These are phyloP conservation scores for Adelphocoris suturalis DNA, from an alignment of 2,888 invertebrate species.

Conservation along the genomic window DNA sequence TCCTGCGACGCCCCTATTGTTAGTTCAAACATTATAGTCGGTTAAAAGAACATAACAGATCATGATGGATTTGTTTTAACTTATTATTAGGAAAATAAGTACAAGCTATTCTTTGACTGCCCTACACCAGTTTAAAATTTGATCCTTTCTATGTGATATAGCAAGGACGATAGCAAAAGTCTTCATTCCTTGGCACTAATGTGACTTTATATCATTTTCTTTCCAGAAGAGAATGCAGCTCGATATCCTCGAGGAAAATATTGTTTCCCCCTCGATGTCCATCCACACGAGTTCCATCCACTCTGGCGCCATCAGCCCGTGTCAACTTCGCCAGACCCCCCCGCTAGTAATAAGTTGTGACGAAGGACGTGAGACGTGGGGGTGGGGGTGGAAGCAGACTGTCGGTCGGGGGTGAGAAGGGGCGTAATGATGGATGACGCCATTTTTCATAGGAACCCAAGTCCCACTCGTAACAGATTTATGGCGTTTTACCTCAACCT, in stretches of 20 bases:
- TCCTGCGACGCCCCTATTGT: no score
- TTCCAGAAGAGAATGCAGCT: neutral
- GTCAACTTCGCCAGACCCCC: slow-evolving; percentile 13
- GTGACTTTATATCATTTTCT: neutral
- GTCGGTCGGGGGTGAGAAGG: neutral
- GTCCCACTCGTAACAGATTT: slow-evolving; percentile 39
- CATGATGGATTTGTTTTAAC: no score
- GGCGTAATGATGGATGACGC: slow-evolving; percentile 32
- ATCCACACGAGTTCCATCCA: slow-evolving; percentile 9
- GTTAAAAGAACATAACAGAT: neutral
- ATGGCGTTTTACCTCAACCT: slow-evolving; percentile 42
- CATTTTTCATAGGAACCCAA: slow-evolving; percentile 37
- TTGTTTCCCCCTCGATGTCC: slow-evolving; percentile 24
- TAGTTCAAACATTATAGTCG: neutral
- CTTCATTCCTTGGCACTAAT: neutral
- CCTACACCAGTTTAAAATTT: neutral
- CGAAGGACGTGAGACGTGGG: neutral
- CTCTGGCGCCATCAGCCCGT: slow-evolving; percentile 39
- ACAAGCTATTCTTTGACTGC: no score
- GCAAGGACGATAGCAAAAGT: neutral
- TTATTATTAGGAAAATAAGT: no score
- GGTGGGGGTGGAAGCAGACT: neutral
- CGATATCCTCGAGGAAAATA: slow-evolving; percentile 32
- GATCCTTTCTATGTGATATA: neutral
- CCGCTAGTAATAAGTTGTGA: neutral